Evolutionary conservation across 2,113 vertebrate species (phyloP).

Genomic region (Ardeotis arabs): DNA sequence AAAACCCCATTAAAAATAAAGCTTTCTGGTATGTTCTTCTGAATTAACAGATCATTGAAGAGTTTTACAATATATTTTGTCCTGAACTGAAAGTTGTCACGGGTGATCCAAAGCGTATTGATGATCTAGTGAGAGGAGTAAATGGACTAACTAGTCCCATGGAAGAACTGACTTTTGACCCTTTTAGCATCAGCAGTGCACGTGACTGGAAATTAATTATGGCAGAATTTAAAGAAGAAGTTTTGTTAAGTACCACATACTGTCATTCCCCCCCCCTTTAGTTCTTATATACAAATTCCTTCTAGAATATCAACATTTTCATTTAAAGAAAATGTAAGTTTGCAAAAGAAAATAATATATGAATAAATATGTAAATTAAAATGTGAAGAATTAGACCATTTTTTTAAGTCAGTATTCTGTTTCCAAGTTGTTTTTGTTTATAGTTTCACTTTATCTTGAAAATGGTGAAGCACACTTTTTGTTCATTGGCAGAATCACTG

Average conservation of each 20-base stretch:
- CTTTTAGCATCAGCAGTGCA: slow-evolving; percentile 78
- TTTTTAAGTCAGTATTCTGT: background rate
- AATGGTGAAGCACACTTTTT: background rate
- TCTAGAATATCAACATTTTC: background rate
- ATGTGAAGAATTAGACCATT: background rate
- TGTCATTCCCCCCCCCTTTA: rapidly evolving
- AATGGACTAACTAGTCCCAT: slow-evolving; percentile 81
- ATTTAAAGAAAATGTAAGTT: background rate
- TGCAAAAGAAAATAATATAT: background rate
- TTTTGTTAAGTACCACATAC: slow-evolving; percentile 73
- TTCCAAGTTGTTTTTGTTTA: background rate
- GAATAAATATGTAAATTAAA: background rate
- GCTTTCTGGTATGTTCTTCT: background rate
- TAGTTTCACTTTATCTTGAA: background rate
- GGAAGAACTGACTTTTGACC: slow-evolving; percentile 83
- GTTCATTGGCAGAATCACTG: background rate
- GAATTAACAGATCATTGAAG: slow-evolving; percentile 81
- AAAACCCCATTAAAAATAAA: background rate
- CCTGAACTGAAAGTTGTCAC: slow-evolving; percentile 87
- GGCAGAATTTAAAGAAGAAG: slow-evolving; percentile 82
- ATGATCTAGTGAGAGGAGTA: slow-evolving; percentile 81
- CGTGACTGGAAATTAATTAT: slow-evolving; percentile 84
- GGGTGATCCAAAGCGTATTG: slow-evolving; percentile 80
- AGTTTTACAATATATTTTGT: slow-evolving; percentile 89
- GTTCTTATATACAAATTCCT: background rate